Base-by-base conservation (phyloP, 2,113 vertebrate species). In the Pipra filicauda region DNA sequence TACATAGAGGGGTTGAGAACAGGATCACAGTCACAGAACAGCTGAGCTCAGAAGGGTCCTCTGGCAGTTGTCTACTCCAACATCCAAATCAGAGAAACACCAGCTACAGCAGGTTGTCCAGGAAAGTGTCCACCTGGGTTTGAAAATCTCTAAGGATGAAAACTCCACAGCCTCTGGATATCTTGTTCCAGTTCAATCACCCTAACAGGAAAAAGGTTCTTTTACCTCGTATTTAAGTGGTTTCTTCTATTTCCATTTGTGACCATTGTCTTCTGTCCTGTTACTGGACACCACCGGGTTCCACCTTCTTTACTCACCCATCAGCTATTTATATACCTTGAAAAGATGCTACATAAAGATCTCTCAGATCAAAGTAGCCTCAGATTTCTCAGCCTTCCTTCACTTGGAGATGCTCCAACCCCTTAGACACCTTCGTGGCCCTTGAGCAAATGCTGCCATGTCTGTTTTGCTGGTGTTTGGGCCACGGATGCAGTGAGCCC, bases 61-160 rank as follows among this genome's bases (percentile, higher is more conserved):
- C 59, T 35, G 31, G 37, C 54, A 41, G 46, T 3, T 46, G 4
- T 33, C 16, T 83, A 16, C 16, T 91, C 46, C 52, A 84, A 61
- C 37, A 49, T 8, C 9, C 6, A 9, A 21, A 21, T 33, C 67
- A 49, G 17, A 89, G 26, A 61, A 77, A 31, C 11, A 48, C 6
- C 59, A 89, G 11, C 17, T 61, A 37, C 51, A 81, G 27, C 14
- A 74, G 35, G 27, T 16, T 59, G 8, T 41, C 22, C 15, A 55
- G 54, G 16, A 30, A 43, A 55, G 6, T 7, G 5, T 39, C 41
- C 41, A 58, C 2, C 0, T n/a, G 1, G 0, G 15, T 43, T 52
- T 71, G 77, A 64, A 74, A 70, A 78, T 49, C 46, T 26, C 21
- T 27, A 5, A 57, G 16, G 44, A 26, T 30, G 23, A 49, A 72